A percentile compares a stretch with the other conserved stretches of the same genome.
phyloP scores from a whole-genome alignment of 1,140 invertebrate species.

The Dermatophagoides farinae region DNA sequence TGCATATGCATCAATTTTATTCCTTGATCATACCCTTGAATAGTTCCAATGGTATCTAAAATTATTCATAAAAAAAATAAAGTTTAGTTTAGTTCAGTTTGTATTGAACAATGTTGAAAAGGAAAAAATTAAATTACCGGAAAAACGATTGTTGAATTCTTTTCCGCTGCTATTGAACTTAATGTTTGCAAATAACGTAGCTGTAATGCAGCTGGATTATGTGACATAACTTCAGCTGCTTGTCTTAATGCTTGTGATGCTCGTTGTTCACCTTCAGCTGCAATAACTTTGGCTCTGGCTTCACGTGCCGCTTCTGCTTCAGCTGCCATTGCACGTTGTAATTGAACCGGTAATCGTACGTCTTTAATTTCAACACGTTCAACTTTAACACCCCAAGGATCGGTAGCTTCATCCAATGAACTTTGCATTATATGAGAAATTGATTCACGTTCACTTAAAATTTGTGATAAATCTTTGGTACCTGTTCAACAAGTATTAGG shows the following conservation, averaged over 20 bases:
- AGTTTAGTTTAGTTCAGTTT: neutral
- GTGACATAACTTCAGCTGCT: constrained; percentile 63
- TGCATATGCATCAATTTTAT: too few relatives aligned
- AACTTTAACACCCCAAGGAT: constrained; percentile 42
- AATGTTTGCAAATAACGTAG: constrained; percentile 52
- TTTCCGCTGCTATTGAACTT: constrained; percentile 85
- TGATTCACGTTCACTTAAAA: constrained; percentile 68
- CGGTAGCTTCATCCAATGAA: constrained; percentile 34
- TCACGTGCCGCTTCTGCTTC: constrained; percentile 33
- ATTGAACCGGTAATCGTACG: constrained; percentile 29
- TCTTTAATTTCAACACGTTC: constrained; percentile 38
- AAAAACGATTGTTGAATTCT: constrained; percentile 94
- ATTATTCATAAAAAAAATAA: neutral
- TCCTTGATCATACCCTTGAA: constrained; percentile 10
- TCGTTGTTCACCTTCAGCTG: constrained; percentile 53
- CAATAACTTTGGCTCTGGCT: constrained; percentile 34
- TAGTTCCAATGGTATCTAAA: constrained; percentile 15
- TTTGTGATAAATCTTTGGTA: constrained; percentile 69
- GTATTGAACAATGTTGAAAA: neutral
- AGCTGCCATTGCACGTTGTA: constrained; percentile 33
- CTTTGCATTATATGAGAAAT: constrained; percentile 63
- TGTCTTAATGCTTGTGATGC: constrained; percentile 67
- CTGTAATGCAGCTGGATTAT: constrained; percentile 34
- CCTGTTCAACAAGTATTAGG: too few relatives aligned
- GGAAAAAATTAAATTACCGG: constrained; percentile 34